Base-by-base conservation (phyloP, 2,888 invertebrate species). In the Orgyia antiqua region DNA sequence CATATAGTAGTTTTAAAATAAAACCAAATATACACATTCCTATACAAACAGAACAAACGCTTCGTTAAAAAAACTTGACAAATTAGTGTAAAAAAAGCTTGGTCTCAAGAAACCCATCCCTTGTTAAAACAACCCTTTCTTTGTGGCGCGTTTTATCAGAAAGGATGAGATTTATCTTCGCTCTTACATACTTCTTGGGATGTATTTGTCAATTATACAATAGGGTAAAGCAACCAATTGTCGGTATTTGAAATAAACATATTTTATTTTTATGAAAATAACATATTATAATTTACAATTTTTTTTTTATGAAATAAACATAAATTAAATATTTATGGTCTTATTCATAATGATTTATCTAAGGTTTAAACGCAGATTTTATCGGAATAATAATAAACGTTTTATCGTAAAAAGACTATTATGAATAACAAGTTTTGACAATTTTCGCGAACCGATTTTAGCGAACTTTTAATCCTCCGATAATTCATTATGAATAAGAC, bases 1-100 rank as follows among this genome's bases (percentile, higher is more conserved):
- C n/a, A n/a, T n/a, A n/a, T n/a, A n/a, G n/a, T n/a, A n/a, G n/a
- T n/a, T n/a, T n/a, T n/a, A n/a, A n/a, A 17, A 17, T 10, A 3
- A 29, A 2, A 20, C 12, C 8, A 27, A 23, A 29, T 23, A 17
- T 15, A 24, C 8, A 24, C 20, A 23, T 29, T 23, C 29, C 20
- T 28, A 8, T 9, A 30, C 18, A 40, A 44, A 45, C 29, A 40
- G 29, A 21, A 31, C 26, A 28, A 37, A 49, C 43, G 45, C 46
- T 37, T 34, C 25, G 12, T 27, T 19, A n/a, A 24, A 68, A 66
- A 71, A 65, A 52, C 40, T 51, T 68, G 67, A 73, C 68, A 72
- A 72, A 72, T 71, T 62, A 62, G 43, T 38, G 37, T 45, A 47
- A 55, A 66, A 64, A 58, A 56, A 29, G 20, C n/a, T 9, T 21